A percentile compares a stretch with the other conserved stretches of the same genome.
These are phyloP conservation scores for Maccullochella peelii DNA, from an alignment of 2,113 vertebrate genomes.

Conservation along the genomic window DNA sequence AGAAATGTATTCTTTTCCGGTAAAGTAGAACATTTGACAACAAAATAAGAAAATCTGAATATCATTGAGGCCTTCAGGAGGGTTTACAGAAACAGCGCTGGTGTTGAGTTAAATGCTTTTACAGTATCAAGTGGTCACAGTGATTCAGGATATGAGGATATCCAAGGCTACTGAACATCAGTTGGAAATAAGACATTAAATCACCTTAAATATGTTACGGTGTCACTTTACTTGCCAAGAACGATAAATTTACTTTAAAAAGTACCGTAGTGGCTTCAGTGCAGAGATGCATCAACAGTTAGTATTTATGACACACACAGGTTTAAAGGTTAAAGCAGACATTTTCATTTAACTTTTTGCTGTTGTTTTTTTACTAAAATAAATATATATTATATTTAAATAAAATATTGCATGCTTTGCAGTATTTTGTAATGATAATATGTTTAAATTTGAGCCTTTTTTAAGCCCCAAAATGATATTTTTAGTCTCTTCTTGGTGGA, in stretches of 20 bases:
- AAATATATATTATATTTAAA: too few relatives aligned
- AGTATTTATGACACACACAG: neutral
- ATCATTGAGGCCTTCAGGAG: neutral
- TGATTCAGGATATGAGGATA: neutral
- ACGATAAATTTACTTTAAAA: neutral
- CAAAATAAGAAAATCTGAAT: neutral
- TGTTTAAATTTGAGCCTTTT: neutral
- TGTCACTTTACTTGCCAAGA: neutral
- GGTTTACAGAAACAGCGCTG: neutral
- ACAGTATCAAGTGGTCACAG: neutral
- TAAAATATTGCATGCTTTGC: neutral
- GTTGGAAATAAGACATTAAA: neutral
- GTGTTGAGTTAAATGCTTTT: neutral
- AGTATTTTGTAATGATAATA: neutral
- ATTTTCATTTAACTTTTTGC: too few relatives aligned
- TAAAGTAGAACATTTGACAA: neutral
- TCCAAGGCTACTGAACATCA: neutral
- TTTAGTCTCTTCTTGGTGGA: neutral
- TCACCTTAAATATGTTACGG: neutral
- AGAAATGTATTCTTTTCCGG: neutral
- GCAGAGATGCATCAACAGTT: neutral
- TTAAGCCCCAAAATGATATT: neutral
- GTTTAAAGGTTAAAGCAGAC: neutral
- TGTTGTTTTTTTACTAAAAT: neutral
- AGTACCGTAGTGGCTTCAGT: neutral